These are phyloP conservation scores for Xenopus petersii DNA, from an alignment of 2,797 vertebrate species.

Conservation along the genomic window DNA sequence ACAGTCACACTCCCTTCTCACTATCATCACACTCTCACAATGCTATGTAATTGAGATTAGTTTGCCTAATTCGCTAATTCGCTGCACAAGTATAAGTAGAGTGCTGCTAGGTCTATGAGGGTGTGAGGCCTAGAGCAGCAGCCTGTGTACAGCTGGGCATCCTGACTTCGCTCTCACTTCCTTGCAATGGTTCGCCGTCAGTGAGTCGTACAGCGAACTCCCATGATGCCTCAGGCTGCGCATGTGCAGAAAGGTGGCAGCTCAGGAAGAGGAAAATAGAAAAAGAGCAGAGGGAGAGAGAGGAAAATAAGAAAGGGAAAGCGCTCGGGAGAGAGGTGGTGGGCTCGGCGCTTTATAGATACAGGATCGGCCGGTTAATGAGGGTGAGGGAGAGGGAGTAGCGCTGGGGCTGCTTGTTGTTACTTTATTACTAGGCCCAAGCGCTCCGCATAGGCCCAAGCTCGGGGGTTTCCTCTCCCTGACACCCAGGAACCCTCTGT, in stretches of 20 bases:
- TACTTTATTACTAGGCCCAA: conserved; percentile 25
- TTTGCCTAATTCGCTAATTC: too few species aligned
- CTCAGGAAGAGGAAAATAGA: conserved; percentile 80
- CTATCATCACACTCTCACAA: too few species aligned
- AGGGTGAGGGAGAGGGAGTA: not conserved
- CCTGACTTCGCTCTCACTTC: too few species aligned
- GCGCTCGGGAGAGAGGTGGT: not conserved
- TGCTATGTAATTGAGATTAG: too few species aligned
- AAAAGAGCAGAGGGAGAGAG: conserved; percentile 49
- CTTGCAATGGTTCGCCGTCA: not conserved
- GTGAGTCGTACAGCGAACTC: conserved; percentile 53
- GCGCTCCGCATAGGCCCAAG: conserved; percentile 62
- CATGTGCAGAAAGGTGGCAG: conserved; percentile 65
- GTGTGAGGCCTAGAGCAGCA: too few species aligned
- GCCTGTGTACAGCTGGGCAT: too few species aligned
- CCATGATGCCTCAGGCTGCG: conserved; percentile 77
- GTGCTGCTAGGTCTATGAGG: too few species aligned
- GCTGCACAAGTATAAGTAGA: too few species aligned
- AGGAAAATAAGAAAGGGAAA: conserved; percentile 12
- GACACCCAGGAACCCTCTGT: conserved; percentile 27
- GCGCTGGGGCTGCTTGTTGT: not conserved
- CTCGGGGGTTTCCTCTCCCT: conserved; percentile 48
- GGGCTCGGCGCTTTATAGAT: not conserved
- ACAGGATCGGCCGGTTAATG: not conserved
- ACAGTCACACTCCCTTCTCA: too few species aligned